These are phyloP conservation scores for Auanema freiburgensis DNA, from an alignment of 2,888 invertebrate species.

Conservation along the genomic window DNA sequence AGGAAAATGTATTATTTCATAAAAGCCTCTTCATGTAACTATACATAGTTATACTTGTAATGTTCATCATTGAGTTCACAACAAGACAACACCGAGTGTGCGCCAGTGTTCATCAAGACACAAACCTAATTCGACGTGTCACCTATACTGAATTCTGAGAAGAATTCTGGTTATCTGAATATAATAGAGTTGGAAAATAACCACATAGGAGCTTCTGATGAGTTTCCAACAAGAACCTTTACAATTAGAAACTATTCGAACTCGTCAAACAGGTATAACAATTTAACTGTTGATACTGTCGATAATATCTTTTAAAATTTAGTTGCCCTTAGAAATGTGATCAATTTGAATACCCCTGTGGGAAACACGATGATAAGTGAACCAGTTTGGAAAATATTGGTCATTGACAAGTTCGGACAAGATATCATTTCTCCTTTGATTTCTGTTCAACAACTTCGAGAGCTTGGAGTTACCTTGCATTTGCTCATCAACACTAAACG, in stretches of 20 bases:
- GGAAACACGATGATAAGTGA: constrained; percentile 54
- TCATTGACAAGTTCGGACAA: constrained; percentile 94
- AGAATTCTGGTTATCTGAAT: too few relatives aligned
- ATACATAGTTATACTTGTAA: too few relatives aligned
- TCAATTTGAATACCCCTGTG: constrained; percentile 61
- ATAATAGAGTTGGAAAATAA: too few relatives aligned
- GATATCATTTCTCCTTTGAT: constrained; percentile 96
- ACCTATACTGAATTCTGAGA: too few relatives aligned
- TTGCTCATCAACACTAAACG: constrained; percentile 73
- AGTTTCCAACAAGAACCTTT: neutral
- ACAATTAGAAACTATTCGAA: constrained; percentile 42
- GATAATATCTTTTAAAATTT: constrained; percentile 10
- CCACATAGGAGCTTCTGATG: too few relatives aligned
- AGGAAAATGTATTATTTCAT: too few relatives aligned
- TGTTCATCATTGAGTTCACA: too few relatives aligned
- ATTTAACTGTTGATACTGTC: neutral
- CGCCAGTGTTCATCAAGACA: too few relatives aligned
- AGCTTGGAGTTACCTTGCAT: constrained; percentile 94
- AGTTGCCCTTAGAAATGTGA: constrained; percentile 60
- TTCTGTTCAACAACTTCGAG: constrained; percentile 90
- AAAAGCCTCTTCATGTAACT: too few relatives aligned
- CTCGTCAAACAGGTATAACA: constrained; percentile 43
- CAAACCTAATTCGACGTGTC: too few relatives aligned
- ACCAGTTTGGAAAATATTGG: constrained; percentile 72
- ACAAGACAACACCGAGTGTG: too few relatives aligned